Evolutionary conservation across 2,888 invertebrate genomes (phyloP).

Genomic region (Dexiosoma caninum): DNA sequence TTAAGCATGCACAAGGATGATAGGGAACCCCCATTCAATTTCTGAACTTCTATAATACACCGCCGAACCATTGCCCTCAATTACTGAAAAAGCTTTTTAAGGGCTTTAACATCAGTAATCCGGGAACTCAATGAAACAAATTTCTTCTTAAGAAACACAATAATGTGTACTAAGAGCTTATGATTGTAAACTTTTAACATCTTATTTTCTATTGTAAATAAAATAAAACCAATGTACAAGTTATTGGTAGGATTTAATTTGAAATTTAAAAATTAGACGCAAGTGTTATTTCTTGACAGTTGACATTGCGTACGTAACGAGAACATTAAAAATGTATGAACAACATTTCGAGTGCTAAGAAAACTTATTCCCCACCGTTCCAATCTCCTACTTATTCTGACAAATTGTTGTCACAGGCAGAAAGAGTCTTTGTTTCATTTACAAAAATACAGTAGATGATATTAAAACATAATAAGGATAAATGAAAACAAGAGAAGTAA

Average conservation of each 20-base stretch:
- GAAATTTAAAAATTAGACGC: constrained; percentile 72
- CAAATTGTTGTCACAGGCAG: neutral
- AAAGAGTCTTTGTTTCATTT: neutral
- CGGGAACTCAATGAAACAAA: too few relatives aligned
- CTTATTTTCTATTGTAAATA: neutral
- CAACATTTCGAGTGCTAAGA: neutral
- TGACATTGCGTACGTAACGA: constrained; percentile 35
- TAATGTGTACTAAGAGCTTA: too few relatives aligned
- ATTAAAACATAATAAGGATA: constrained; percentile 26
- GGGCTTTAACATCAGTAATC: too few relatives aligned
- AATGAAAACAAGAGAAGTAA: neutral
- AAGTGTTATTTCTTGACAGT: constrained; percentile 70
- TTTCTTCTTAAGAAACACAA: too few relatives aligned
- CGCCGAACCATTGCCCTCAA: too few relatives aligned
- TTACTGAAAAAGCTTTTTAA: too few relatives aligned
- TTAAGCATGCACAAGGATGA: too few relatives aligned
- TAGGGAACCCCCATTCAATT: too few relatives aligned
- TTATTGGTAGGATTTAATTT: constrained; percentile 72
- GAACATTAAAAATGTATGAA: constrained; percentile 4
- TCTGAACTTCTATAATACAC: too few relatives aligned
- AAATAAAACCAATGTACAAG: too few relatives aligned
- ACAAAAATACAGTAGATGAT: neutral
- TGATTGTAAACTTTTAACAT: neutral
- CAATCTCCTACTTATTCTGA: neutral
- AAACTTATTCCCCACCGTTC: too few relatives aligned